Base-by-base conservation (phyloP, 2,113 vertebrate genomes). In the Vidua macroura region DNA sequence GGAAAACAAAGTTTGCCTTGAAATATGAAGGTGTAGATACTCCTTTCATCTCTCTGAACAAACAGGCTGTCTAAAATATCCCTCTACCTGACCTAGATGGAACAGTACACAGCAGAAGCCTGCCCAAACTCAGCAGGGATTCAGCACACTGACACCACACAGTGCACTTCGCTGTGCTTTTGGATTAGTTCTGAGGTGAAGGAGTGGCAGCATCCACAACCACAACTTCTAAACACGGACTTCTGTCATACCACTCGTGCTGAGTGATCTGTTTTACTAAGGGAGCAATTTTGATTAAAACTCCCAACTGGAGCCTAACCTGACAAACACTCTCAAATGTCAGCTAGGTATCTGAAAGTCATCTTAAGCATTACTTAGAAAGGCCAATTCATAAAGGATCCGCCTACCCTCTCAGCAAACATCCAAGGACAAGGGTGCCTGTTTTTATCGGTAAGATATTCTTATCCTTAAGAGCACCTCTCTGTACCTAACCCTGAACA, bases 31-130 rank as follows among this genome's bases (percentile, higher is more conserved):
- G 31, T 69, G 66, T 33, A 53, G 75, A 86, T 77, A 59, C 30
- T 72, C 48, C 48, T 91, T 79, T 77, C 41, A 67, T 43, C 33
- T 93, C 85, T 59, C 14, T 1, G 10, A 95, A 86, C 8, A 64
- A 60, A 56, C 23, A 86, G 48, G 41, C 28, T 93, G 81, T 91
- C 86, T 90, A 94, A 96, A 95, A 96, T 90, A 96, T 84, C 83
- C 64, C 83, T 86, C 53, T 68, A 86, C 46, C 60, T 96, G 94
- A 96, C 92, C 93, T 87, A 96, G 62, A 96, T 96, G 94, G 56
- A 94, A 62, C 28, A 52, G 82, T 90, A 77, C 21, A 24, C 60
- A 88, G 85, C 52, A 90, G 73, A 67, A 81, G n/a, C 77, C 83
- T 93, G 80, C 69, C 92, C 83, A 52, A 95, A 33, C 85, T 93